These are phyloP conservation scores for Lacerta viridis DNA, from an alignment of 2,797 vertebrate species.

Conservation along the genomic window DNA sequence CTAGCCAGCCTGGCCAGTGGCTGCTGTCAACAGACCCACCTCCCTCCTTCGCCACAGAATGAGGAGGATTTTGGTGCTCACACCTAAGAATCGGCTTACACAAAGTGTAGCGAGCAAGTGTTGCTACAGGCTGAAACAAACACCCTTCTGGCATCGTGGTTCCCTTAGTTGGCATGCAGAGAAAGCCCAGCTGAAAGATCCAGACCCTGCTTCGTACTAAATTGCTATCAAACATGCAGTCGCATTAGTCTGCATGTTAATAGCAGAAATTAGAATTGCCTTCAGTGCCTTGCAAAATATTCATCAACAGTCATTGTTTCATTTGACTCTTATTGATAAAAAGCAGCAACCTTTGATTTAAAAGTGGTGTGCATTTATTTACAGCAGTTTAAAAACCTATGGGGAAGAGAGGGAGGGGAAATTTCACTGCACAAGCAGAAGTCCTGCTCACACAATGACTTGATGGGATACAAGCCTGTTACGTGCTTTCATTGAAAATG, in stretches of 20 bases:
- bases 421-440: no score
- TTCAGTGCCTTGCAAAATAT: neutral
- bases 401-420: no score
- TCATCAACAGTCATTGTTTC: neutral
- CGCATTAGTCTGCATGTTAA: neutral
- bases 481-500: neutral
- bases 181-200: neutral
- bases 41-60: neutral
- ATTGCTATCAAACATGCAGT: neutral
- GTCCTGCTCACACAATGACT: no score
- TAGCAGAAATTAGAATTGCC: neutral
- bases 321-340: neutral
- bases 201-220: neutral
- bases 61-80: neutral
- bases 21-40: neutral
- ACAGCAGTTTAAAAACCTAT: neutral
- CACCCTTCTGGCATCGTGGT: no score
- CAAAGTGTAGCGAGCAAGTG: neutral
- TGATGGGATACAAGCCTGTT: no score
- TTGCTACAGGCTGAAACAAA: no score
- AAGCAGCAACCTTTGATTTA: neutral
- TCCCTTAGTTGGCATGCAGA: neutral
- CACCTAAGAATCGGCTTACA: fast-evolving
- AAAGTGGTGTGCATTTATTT: neutral
- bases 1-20: fast-evolving